Evolutionary conservation across 1,140 invertebrate genomes (phyloP).

Genomic region (Caerostris darwini): DNA sequence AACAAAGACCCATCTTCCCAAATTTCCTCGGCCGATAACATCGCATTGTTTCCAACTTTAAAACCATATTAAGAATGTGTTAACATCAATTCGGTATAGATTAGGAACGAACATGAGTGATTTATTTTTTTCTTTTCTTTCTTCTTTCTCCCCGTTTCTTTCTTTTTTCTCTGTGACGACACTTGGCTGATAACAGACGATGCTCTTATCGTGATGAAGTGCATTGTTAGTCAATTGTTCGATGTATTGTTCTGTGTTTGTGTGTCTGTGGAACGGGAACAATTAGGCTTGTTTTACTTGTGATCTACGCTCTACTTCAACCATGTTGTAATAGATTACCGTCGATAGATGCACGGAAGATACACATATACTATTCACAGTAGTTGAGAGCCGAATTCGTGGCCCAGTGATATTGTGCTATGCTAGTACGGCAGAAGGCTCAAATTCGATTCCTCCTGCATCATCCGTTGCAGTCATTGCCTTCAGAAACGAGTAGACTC

Average conservation of each 20-base stretch:
- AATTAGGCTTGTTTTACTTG: background rate
- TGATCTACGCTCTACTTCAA: background rate
- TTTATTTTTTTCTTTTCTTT: background rate
- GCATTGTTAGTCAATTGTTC: too few species aligned
- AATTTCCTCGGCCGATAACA: slow-evolving; percentile 32
- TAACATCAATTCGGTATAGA: slow-evolving; percentile 30
- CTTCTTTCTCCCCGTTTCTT: too few species aligned
- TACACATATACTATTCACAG: too few species aligned
- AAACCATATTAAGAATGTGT: slow-evolving; percentile 21
- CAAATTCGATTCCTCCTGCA: too few species aligned
- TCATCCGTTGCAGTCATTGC: too few species aligned
- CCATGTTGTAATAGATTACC: background rate
- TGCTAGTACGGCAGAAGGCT: too few species aligned
- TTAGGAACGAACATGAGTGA: slow-evolving; percentile 34
- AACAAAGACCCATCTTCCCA: slow-evolving; percentile 35
- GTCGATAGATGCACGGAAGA: background rate
- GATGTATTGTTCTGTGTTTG: background rate
- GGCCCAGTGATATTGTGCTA: too few species aligned
- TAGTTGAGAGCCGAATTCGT: too few species aligned
- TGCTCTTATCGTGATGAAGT: too few species aligned
- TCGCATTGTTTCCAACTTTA: slow-evolving; percentile 45
- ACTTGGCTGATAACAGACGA: too few species aligned
- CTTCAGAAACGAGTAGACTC: too few species aligned
- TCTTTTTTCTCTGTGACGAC: too few species aligned
- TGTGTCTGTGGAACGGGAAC: background rate